Base-by-base conservation (phyloP, 2,888 invertebrate species). In the Cybosia mesomella region DNA sequence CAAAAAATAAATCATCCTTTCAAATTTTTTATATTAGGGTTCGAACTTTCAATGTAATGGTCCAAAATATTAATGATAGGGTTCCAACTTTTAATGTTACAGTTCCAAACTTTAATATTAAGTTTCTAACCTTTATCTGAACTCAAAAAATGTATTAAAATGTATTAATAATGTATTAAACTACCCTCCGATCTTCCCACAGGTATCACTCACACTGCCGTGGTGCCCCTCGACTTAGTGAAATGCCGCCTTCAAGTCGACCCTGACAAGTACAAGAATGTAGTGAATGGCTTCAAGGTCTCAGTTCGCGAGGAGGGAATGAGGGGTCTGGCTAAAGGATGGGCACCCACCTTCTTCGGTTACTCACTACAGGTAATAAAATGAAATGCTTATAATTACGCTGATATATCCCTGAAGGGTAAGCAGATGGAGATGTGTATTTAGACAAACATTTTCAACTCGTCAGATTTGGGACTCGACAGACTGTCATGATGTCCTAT, bases 271-370 rank as follows among this genome's bases (percentile, higher is more conserved):
- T 99, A 99, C 95, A 98, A 98, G 95, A 97, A 96, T 80, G 97
- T 99, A 64, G 90, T 98, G 77, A 96, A 96, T 86, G 99, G 98
- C 13, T 98, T 99, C 95, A 96, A 94, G 88, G 96, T 98, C 22
- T 98, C 99, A 2, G 86, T 99, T 18, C 95, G 96, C 62, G 99
- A 99, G 93, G 99, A 98, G 89, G 98, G 99, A 77, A 86, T 96
- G 66, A 95, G 96, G 34, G 98, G 98, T 22, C 95, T 99, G 71
- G 98, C 96, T 61, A 98, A 97, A 91, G 99, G 99, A 68, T 99
- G 99, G 99, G 99, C 99, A 1, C 99, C 99, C 65, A 99, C 99
- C 49, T 97, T 98, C 92, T 96, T 99, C 83, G 99, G 99, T 54
- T 99, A 99, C 93, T 99, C 99, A 8, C 96, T 97, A 85, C 99